Evolutionary conservation across 2,888 invertebrate genomes (phyloP), one percentile per base, ranked within the genome.

Genomic region (Tetheella fluctuosa): DNA sequence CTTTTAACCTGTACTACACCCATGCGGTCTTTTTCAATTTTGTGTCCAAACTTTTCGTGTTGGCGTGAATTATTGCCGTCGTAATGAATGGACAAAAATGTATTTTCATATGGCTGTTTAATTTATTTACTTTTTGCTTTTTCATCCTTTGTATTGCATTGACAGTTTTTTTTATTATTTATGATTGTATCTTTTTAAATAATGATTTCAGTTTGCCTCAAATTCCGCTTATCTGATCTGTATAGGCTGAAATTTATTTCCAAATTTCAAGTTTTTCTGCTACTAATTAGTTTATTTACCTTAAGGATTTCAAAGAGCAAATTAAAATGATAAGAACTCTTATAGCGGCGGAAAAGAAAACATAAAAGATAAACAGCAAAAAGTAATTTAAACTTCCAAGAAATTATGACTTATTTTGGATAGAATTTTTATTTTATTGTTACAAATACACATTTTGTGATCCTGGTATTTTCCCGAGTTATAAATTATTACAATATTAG

Each of bases 31-130:
- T 48, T 48, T 71, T 71, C 70, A 73, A 74, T 79, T 81, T 73
- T 74, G 76, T 74, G 69, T 74, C 71, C 66, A 79, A 83, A 83
- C 69, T 83, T 83, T 83, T 74, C 76, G 74, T 76, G 76, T 74
- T 67, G 73, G 75, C 74, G 79, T 81, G 79, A 84, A 82, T 81
- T 83, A 83, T 84, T 77, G 71, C 74, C 66, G 17, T 68, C 60
- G 70, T 82, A 79, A 80, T 79, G 79, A 83, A 75, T 59, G 63
- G 69, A 78, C 78, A 80, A 78, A 77, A 75, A 72, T 75, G 73
- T 72, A 73, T 77, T 80, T 71, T 71, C 73, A 58, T 63, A 62
- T 48, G 48, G 20, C 48, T 48, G 48, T 20, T 20, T 2, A 48
- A 20, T 48, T 20, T 48, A n/a, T n/a, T 20, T 7, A n/a, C 39